phyloP scores from a whole-genome alignment of 2,797 vertebrate species.

The Otus scops region DNA sequence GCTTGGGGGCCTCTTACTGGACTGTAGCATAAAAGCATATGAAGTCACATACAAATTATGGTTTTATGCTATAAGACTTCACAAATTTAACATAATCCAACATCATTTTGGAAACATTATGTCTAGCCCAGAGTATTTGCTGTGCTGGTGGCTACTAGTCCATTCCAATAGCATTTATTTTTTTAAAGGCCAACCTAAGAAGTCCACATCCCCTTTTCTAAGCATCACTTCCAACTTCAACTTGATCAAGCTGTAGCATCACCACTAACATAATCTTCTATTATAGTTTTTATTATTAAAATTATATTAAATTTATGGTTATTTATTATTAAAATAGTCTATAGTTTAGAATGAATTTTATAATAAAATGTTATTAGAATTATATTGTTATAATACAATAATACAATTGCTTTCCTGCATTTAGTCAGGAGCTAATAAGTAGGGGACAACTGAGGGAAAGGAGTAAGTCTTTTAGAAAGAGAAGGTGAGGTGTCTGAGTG shows the following conservation, averaged over 20 bases:
- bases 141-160: not conserved
- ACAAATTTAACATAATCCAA: not conserved
- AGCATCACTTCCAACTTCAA: not conserved
- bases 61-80: not conserved
- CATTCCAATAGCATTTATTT: not conserved
- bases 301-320: not conserved
- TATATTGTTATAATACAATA: not conserved
- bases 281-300: not conserved
- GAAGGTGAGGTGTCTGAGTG: not conserved
- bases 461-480: not conserved
- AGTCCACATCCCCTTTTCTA: not conserved
- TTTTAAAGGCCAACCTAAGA: not conserved
- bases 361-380: not conserved
- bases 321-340: not conserved
- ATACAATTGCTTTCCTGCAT: not conserved
- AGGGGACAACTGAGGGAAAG: not conserved
- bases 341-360: too few relatives aligned
- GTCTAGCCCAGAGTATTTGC: not conserved
- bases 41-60: not conserved
- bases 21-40: not conserved
- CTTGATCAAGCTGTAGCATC: not conserved
- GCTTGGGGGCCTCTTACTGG: not conserved
- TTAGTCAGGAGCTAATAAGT: not conserved
- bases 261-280: not conserved
- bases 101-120: not conserved